Percentiles rank a stretch among this genome's conserved stretches.
phyloP scores from a whole-genome alignment of 2,888 invertebrate genomes.

The Dichetophora obliterata region DNA sequence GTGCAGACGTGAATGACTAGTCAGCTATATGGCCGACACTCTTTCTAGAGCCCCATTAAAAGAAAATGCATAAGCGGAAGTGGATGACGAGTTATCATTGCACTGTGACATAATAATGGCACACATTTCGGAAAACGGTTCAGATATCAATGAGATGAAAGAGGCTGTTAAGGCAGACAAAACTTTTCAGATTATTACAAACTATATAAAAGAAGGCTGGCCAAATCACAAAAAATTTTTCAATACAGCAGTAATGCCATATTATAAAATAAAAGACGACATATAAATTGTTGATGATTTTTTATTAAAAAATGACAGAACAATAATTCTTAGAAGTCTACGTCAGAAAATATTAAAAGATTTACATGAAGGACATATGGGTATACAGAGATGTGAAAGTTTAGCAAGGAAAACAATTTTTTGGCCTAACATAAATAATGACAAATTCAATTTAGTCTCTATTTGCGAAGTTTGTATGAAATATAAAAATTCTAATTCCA shows the following conservation, averaged over 20 bases:
- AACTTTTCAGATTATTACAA: neutral
- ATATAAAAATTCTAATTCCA: no score
- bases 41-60: conserved; percentile 31
- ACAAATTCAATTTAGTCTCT: conserved; percentile 41
- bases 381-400: no score
- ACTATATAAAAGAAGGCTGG: neutral
- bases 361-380: no score
- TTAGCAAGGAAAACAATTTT: conserved; percentile 37
- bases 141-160: neutral
- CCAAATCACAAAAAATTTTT: neutral
- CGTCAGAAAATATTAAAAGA: no score
- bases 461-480: no score
- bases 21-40: conserved; percentile 34
- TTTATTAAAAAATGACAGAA: no score
- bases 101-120: no score
- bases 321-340: no score
- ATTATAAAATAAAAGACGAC: conserved; percentile 22
- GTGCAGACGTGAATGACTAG: no score
- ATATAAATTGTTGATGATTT: no score
- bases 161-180: neutral
- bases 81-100: no score
- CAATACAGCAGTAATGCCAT: neutral
- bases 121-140: neutral
- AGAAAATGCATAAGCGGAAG: no score
- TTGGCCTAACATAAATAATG: conserved; percentile 44